These are phyloP conservation scores for Porites cylindrica DNA, from an alignment of 92 coral and sea anemone genomes.

Conservation along the genomic window DNA sequence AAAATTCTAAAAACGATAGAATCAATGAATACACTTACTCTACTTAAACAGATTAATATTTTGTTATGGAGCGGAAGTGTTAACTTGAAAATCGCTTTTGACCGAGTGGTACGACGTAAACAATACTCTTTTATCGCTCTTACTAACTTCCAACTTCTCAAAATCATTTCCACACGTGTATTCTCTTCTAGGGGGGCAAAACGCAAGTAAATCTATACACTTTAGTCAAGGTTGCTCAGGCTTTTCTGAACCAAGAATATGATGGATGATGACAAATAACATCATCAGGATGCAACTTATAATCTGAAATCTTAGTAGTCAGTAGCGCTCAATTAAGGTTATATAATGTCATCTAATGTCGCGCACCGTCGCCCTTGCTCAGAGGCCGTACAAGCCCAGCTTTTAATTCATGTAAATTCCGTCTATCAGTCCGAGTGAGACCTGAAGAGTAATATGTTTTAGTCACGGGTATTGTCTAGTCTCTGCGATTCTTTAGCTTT, in stretches of 20 bases:
- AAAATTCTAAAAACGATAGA: slow-evolving; percentile 4
- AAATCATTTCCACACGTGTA: neutral
- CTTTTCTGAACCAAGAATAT: no score
- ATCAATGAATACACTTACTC: slow-evolving; percentile 1
- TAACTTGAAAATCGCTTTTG: neutral
- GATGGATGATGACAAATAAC: no score
- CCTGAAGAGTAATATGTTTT: neutral
- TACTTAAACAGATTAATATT: slow-evolving; percentile 12
- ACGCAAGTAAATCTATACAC: no score
- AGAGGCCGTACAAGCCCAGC: no score
- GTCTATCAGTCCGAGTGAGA: neutral
- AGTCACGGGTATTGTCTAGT: slow-evolving; percentile 41
- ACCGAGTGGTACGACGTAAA: neutral
- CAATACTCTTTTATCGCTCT: neutral
- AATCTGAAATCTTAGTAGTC: no score
- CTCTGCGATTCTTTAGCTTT: neutral
- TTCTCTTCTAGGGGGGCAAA: no score
- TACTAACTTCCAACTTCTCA: neutral
- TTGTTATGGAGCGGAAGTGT: slow-evolving; percentile 4
- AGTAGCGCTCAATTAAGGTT: no score
- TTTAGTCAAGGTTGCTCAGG: no score
- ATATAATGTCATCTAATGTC: neutral
- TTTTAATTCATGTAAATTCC: neutral
- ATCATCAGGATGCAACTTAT: no score
- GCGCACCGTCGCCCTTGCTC: no score